These are phyloP conservation scores for Idaea straminata DNA, from an alignment of 2,888 invertebrate species.

Conservation along the genomic window DNA sequence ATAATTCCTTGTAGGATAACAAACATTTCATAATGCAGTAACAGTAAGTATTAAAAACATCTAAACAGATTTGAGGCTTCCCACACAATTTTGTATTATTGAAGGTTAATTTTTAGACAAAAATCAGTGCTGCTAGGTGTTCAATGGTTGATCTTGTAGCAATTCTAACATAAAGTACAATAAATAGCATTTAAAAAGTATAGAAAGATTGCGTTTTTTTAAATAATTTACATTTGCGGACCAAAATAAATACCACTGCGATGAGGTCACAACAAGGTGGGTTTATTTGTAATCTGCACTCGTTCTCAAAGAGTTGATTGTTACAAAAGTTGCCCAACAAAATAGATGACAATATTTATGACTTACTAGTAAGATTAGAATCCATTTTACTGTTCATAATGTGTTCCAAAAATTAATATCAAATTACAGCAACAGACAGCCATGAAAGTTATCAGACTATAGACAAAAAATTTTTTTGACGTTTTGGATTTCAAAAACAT, in stretches of 20 bases:
- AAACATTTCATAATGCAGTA: too few relatives aligned
- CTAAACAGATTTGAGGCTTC: too few relatives aligned
- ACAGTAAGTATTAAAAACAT: too few relatives aligned
- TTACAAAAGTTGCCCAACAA: slow-evolving; percentile 11
- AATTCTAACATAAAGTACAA: background rate
- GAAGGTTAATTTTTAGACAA: too few relatives aligned
- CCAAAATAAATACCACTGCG: slow-evolving; percentile 1
- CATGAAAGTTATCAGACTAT: slow-evolving; percentile 19
- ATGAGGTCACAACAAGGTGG: slow-evolving; percentile 1
- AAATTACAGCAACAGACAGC: slow-evolving; percentile 30
- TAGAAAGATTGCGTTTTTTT: background rate
- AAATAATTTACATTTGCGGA: background rate
- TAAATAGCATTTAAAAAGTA: background rate
- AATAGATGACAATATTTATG: slow-evolving; percentile 18
- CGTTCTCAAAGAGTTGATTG: background rate
- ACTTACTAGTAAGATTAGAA: slow-evolving; percentile 59
- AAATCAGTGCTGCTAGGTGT: too few relatives aligned
- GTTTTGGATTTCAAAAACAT: background rate
- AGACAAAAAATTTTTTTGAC: slow-evolving; percentile 5
- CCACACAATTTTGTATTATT: too few relatives aligned
- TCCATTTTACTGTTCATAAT: slow-evolving; percentile 57
- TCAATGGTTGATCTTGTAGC: too few relatives aligned
- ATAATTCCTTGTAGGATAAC: too few relatives aligned
- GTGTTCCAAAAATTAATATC: slow-evolving; percentile 28
- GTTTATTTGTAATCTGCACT: slow-evolving; percentile 10